Evolutionary conservation across 2,113 vertebrate genomes (phyloP), one percentile per base, ranked within the genome.

Genomic region (Chroicocephalus ridibundus): DNA sequence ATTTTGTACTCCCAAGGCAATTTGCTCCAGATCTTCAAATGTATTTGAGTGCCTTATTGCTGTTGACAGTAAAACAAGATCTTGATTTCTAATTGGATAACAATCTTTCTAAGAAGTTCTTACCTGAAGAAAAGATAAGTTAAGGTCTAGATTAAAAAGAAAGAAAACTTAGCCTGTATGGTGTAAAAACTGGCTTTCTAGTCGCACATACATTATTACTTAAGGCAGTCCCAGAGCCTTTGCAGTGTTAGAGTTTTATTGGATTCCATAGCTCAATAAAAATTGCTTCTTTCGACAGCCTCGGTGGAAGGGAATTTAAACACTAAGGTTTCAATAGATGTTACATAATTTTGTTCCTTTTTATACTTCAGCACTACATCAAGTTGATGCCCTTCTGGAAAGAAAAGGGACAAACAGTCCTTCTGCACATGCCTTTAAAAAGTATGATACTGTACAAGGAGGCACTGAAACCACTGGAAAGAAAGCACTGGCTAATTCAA

Each of bases 221-320:
- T 77, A 60, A 85, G 95, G 91, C 96, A 93, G 83, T 86, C 80
- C n/a, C 95, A 82, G 87, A 96, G 91, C 49, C 78, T 96, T 96
- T 93, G 76, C 94, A 93, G 55, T 74, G 89, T 95, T 94, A 47
- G 70, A 93, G 69, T 96, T 97, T 97, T 97, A 96, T 96, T 97
- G 94, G 94, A 97, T 97, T 96, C 86, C 14, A 78, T 82, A 96
- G 95, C 96, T 97, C 97, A 97, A 95, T 95, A 97, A 98, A 97
- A 97, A 96, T 89, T 77, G 74, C 81, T 94, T 94, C 91, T 89
- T 95, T 75, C 6, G 32, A 86, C 87, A 96, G 47, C 71, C 58
- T 44, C 6, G 3, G 71, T 87, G 76, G 87, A 94, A 95, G 34
- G 40, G 92, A 96, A 89, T 96, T 92, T 95, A 95, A 97, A 92